Percentiles rank a stretch among this genome's conserved stretches.
phyloP scores from a whole-genome alignment of 2,888 invertebrate genomes.

The Balanococcus diminutus region DNA sequence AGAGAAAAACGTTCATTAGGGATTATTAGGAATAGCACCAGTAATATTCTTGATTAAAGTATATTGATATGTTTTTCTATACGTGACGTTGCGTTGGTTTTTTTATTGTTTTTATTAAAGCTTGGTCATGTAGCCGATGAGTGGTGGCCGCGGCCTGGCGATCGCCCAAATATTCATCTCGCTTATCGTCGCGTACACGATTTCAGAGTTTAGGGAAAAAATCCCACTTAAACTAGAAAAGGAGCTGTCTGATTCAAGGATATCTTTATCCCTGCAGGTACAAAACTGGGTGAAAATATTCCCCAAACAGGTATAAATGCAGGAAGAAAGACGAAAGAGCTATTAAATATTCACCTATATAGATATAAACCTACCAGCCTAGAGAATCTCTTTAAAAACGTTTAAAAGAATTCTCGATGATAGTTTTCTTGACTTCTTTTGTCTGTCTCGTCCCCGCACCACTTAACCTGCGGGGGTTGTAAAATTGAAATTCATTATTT shows the following conservation, averaged over 20 bases:
- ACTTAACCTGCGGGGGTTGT: constrained; percentile 18
- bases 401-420: not conserved
- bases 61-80: constrained; percentile 54
- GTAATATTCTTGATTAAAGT: constrained; percentile 54
- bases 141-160: not conserved
- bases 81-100: constrained; percentile 36
- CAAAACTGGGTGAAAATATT: constrained; percentile 21
- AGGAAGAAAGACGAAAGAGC: not conserved
- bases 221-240: not conserved
- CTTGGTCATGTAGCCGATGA: constrained; percentile 6
- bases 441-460: not conserved
- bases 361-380: not conserved
- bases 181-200: not conserved
- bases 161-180: not conserved
- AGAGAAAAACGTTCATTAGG: constrained; percentile 49
- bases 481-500: constrained; percentile 38
- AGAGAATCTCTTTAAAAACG: constrained; percentile 1
- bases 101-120: constrained; percentile 42
- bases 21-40: constrained; percentile 53
- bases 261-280: constrained; percentile 42
- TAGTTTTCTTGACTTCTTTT: constrained; percentile 23
- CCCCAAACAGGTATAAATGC: not conserved
- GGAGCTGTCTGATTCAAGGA: not conserved
- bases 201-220: not conserved
- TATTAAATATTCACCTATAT: constrained; percentile 36